Conservation (phyloP, 2,797 vertebrate species). For the Chaetophractus vellerosus region DNA sequence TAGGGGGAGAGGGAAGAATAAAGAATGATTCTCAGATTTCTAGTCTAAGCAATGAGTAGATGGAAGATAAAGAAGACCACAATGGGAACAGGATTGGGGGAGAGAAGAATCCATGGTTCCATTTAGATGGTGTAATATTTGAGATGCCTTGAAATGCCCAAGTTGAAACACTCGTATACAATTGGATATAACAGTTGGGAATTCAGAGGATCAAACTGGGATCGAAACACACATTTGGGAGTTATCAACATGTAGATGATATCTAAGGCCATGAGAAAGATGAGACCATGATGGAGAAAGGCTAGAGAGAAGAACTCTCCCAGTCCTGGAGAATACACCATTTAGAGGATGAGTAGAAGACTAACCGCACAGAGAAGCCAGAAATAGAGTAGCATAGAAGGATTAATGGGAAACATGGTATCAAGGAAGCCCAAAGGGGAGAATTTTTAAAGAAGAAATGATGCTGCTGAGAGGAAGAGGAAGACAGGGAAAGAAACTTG, state of each 20-base stretch:
- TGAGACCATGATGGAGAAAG: fast-evolving
- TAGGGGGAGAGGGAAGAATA: neutral
- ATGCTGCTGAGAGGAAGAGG: neutral
- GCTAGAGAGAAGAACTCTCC: neutral
- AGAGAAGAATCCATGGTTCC: neutral
- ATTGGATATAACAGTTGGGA: neutral
- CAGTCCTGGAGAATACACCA: neutral
- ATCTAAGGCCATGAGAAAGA: neutral
- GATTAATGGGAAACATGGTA: neutral
- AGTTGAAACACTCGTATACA: neutral
- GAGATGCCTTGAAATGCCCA: neutral
- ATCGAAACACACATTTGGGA: neutral
- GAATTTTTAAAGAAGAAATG: neutral
- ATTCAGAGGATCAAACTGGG: neutral
- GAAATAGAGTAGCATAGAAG: neutral
- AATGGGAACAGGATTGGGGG: too few relatives aligned
- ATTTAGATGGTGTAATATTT: neutral
- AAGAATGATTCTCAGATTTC: neutral
- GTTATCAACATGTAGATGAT: neutral
- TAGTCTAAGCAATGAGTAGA: neutral
- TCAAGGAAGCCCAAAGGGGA: neutral
- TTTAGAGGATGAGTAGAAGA: neutral
- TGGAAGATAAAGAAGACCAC: neutral
- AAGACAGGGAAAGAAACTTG: neutral
- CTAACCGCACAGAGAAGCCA: neutral